Percentiles rank a stretch among this genome's conserved stretches.
phyloP scores from a whole-genome alignment of 2,888 invertebrate genomes.

The Troides helena region DNA sequence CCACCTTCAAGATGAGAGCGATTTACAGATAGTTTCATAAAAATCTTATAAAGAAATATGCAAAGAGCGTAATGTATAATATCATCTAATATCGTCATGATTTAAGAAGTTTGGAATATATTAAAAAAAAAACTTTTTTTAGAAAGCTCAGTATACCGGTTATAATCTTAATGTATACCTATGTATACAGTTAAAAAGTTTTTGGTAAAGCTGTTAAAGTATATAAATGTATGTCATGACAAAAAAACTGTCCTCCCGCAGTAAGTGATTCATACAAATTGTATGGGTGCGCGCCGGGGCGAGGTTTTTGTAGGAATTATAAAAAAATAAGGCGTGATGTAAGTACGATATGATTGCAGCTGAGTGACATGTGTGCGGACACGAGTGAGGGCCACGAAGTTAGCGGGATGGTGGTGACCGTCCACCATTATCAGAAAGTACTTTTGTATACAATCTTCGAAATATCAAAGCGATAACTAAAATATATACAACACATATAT shows the following conservation, averaged over 20 bases:
- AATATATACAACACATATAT: too few relatives aligned
- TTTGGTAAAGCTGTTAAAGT: not conserved
- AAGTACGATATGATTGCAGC: slow-evolving; percentile 67
- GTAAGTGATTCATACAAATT: slow-evolving; percentile 48
- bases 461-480: too few relatives aligned
- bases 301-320: slow-evolving; percentile 61
- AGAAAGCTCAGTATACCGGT: too few relatives aligned
- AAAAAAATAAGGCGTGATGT: slow-evolving; percentile 62
- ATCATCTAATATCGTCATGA: too few relatives aligned
- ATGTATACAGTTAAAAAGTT: not conserved
- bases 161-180: too few relatives aligned
- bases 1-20: too few relatives aligned
- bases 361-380: slow-evolving; percentile 60
- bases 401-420: slow-evolving; percentile 25
- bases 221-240: not conserved
- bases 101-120: too few relatives aligned
- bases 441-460: too few relatives aligned
- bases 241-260: slow-evolving; percentile 28
- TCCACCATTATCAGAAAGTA: not conserved
- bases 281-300: slow-evolving; percentile 54
- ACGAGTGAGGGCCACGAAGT: slow-evolving; percentile 42
- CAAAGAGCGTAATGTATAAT: too few relatives aligned
- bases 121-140: too few relatives aligned
- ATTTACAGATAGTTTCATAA: too few relatives aligned
- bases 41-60: too few relatives aligned